Percentiles rank a stretch among this genome's conserved stretches.
Evolutionary conservation across 2,888 invertebrate species (phyloP).

Genomic region (Stramonita haemastoma): DNA sequence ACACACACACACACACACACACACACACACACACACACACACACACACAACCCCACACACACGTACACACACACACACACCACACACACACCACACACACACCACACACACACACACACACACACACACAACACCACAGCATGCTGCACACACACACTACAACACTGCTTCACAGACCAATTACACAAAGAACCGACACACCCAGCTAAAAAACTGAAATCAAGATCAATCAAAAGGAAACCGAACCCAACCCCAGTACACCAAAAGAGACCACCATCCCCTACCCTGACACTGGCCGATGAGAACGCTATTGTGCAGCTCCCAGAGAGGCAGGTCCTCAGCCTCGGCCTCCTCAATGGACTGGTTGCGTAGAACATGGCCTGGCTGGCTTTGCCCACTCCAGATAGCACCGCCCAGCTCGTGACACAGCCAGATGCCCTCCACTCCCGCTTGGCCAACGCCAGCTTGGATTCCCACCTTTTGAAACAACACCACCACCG

Average conservation of each 20-base stretch:
- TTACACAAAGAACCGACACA: not conserved
- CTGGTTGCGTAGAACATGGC: constrained; percentile 71
- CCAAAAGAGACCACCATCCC: not conserved
- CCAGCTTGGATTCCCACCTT: constrained; percentile 77
- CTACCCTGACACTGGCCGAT: constrained; percentile 74
- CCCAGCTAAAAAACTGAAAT: not conserved
- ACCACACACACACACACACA: not conserved
- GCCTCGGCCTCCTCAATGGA: constrained; percentile 70
- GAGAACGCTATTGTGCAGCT: constrained; percentile 74
- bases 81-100: not conserved
- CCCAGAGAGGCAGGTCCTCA: constrained; percentile 73
- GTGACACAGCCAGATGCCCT: constrained; percentile 78
- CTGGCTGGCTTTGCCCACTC: constrained; percentile 67
- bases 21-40: not conserved
- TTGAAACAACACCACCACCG: not conserved
- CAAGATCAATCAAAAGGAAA: not conserved
- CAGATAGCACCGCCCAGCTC: constrained; percentile 78
- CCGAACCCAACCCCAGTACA: not conserved
- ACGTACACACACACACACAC: not conserved
- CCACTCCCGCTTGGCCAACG: constrained; percentile 75
- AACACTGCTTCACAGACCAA: not conserved
- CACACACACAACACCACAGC: not conserved
- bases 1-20: not conserved
- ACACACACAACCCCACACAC: too few species aligned
- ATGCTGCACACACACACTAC: not conserved